Evolutionary conservation across 1,140 invertebrate species (phyloP), one percentile per base, ranked within the genome.

Genomic region (Fopius arisanus): DNA sequence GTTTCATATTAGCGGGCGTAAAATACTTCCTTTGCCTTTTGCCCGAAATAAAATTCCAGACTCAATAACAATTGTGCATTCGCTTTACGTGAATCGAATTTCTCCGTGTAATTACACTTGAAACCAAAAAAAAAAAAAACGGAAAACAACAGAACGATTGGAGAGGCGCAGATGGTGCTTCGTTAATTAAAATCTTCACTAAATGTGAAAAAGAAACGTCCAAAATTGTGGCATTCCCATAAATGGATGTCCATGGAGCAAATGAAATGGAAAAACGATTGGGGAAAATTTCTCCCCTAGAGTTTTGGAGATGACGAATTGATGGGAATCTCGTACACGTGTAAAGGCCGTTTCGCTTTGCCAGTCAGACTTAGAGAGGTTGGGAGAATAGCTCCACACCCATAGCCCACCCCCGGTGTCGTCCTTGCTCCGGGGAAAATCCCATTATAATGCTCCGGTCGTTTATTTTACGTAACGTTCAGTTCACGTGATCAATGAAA

Each of bases 401-500:
- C 33, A 7, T 12, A 37, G 33, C 3, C 33, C 33, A 10, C 33
- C 33, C 33, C 33, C 3, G 43, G 5, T 1, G 43, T 51, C 33
- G 63, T 66, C 63, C 31, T 66, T 66, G 63, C 43, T 51, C 33
- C 43, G 43, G 43, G n/a, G 19, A 51, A 51, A 51, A 51, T 51
- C 19, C 43, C 43, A n/a, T 51, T 51, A 51, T 51, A 51, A 51
- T 5, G 43, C 43, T 51, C 19, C 43, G 43, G 3, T 51, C 43
- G 43, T 51, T 51, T 51, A 21, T 23, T 23, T 33, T 26, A 51
- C 41, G 23, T 21, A 51, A 29, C 40, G 23, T 73, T 26, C 37
- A 6, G 37, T 75, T 48, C 48, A 33, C 43, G 67, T 75, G 73
- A 75, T 75, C 73, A 71, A 75, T 75, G 68, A 62, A 70, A 67